Evolutionary conservation across 1,140 invertebrate species (phyloP).

Genomic region (Bombus superbus): DNA sequence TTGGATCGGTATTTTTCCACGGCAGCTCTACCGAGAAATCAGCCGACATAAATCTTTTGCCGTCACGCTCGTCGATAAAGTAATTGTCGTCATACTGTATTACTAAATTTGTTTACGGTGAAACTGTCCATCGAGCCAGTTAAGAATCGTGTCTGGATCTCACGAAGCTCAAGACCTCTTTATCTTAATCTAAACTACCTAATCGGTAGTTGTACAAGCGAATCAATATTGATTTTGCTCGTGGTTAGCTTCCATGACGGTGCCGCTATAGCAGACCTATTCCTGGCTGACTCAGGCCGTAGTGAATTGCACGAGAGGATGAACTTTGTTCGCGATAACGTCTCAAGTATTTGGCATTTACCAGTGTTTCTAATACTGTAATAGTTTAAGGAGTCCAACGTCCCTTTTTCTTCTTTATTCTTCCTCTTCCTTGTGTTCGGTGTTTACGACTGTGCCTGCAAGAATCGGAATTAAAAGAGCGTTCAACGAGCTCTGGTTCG

Average conservation of each 20-base stretch:
- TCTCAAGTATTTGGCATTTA: neutral
- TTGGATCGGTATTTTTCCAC: neutral
- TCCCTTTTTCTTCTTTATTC: neutral
- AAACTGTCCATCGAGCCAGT: neutral
- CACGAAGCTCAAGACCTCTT: constrained; percentile 40
- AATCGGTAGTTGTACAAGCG: constrained; percentile 53
- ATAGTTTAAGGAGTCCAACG: too few relatives aligned
- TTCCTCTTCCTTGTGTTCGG: neutral
- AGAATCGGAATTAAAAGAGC: too few relatives aligned
- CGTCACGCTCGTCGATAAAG: neutral
- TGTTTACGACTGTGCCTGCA: too few relatives aligned
- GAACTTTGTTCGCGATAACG: constrained; percentile 21
- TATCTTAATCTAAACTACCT: constrained; percentile 50
- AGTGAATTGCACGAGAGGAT: constrained; percentile 17
- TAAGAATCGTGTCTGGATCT: neutral
- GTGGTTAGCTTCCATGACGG: constrained; percentile 12
- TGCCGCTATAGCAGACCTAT: neutral
- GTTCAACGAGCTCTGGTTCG: neutral
- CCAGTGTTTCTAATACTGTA: neutral
- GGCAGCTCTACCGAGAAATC: neutral
- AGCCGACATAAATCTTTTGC: neutral
- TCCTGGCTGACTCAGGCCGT: constrained; percentile 21
- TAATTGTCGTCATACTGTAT: neutral
- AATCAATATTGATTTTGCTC: constrained; percentile 54
- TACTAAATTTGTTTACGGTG: neutral